Evolutionary conservation across 2,888 invertebrate genomes (phyloP).

Genomic region (Ectemnius lituratus): DNA sequence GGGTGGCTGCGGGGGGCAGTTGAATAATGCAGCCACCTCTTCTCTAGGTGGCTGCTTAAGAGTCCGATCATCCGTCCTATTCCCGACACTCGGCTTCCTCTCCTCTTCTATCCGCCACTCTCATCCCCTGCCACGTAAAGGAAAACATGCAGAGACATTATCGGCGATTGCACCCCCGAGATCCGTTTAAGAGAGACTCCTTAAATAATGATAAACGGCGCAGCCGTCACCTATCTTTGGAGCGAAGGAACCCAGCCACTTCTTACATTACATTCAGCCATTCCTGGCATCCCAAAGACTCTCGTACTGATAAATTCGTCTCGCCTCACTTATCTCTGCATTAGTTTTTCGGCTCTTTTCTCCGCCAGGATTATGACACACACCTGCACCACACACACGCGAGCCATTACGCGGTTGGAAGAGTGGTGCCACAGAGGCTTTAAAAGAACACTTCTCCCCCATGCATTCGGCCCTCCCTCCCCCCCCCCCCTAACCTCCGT

Average conservation of each 20-base stretch:
- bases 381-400: too few relatives aligned
- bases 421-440: neutral
- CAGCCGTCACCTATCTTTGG: neutral
- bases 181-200: slow-evolving; percentile 16
- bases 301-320: slow-evolving; percentile 1
- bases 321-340: neutral
- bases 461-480: neutral
- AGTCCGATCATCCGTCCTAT: slow-evolving; percentile 66
- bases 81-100: slow-evolving; percentile 32
- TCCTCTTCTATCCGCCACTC: slow-evolving; percentile 38
- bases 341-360: neutral
- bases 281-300: neutral
- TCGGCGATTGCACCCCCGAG: slow-evolving; percentile 11
- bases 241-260: neutral
- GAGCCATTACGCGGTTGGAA: too few relatives aligned
- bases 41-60: too few relatives aligned
- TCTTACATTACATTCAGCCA: neutral
- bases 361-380: neutral
- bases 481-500: neutral
- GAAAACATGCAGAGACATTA: slow-evolving; percentile 38
- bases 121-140: slow-evolving; percentile 28
- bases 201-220: slow-evolving; percentile 6
- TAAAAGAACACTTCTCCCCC: slow-evolving; percentile 1
- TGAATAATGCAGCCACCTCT: slow-evolving; percentile 74
- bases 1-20: slow-evolving; percentile 35